phyloP scores from a whole-genome alignment of 2,113 vertebrate genomes.

The Elephantulus edwardii region DNA sequence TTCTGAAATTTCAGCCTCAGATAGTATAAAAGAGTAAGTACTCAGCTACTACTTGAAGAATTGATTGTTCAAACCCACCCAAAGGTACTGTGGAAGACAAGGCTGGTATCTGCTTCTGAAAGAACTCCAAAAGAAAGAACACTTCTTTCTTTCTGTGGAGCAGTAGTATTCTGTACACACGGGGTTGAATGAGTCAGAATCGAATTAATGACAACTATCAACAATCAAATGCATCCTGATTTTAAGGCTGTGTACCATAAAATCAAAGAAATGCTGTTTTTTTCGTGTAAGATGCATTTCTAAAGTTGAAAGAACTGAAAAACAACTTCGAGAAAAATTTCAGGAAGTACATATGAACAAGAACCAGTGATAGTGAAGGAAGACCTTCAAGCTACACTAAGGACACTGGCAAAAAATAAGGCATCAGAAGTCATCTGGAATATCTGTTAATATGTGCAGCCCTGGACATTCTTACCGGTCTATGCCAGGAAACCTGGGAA shows the following conservation, averaged over 20 bases:
- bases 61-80: neutral
- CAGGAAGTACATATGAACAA: too few species aligned
- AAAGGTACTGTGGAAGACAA: neutral
- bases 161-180: neutral
- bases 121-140: too few species aligned
- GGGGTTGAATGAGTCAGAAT: neutral
- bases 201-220: neutral
- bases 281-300: constrained; percentile 45
- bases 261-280: neutral
- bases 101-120: neutral
- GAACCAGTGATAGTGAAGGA: neutral
- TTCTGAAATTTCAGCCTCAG: neutral
- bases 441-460: too few species aligned
- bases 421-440: too few species aligned
- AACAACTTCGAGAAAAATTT: too few species aligned
- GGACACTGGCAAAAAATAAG: too few species aligned
- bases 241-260: neutral
- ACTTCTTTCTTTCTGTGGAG: too few species aligned
- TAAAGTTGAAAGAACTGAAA: too few species aligned
- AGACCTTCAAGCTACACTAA: too few species aligned
- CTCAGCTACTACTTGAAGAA: neutral
- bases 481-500: too few species aligned
- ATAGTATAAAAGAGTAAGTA: neutral
- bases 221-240: neutral
- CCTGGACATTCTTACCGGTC: too few species aligned